Evolutionary conservation across 92 coral and sea anemone species (phyloP).

Genomic region (Parazoanthus atlanticus): DNA sequence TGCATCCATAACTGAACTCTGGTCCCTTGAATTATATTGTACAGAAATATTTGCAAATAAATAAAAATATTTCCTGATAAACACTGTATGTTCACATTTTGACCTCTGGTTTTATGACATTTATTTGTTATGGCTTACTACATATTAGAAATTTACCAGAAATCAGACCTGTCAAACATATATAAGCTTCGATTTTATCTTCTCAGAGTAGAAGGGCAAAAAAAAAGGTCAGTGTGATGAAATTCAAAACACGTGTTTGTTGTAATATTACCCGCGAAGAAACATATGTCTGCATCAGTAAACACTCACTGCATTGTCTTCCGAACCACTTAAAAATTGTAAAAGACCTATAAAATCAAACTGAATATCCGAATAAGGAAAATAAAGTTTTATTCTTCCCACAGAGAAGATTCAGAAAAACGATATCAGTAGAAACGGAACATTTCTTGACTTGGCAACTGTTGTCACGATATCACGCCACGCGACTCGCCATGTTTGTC

Average conservation of each 20-base stretch:
- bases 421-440: conserved; percentile 5
- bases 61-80: neutral
- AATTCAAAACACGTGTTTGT: conserved; percentile 15
- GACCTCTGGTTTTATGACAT: neutral
- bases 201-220: neutral
- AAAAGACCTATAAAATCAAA: neutral
- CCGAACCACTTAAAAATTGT: neutral
- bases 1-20: conserved; percentile 11
- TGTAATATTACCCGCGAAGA: conserved; percentile 16
- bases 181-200: neutral
- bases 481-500: neutral
- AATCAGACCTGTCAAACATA: conserved; percentile 8
- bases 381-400: neutral
- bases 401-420: neutral
- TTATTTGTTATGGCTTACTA: neutral
- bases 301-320: neutral
- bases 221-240: conserved; percentile 9
- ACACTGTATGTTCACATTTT: conserved; percentile 1
- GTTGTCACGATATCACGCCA: conserved; percentile 7
- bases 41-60: conserved; percentile 1
- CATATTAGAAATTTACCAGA: conserved; percentile 16
- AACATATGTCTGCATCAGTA: conserved; percentile 11
- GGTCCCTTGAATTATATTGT: conserved; percentile 13
- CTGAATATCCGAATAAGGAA: neutral
- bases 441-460: neutral